Base-by-base conservation (phyloP, 2,797 vertebrate species). In the Sternotherus odoratus region DNA sequence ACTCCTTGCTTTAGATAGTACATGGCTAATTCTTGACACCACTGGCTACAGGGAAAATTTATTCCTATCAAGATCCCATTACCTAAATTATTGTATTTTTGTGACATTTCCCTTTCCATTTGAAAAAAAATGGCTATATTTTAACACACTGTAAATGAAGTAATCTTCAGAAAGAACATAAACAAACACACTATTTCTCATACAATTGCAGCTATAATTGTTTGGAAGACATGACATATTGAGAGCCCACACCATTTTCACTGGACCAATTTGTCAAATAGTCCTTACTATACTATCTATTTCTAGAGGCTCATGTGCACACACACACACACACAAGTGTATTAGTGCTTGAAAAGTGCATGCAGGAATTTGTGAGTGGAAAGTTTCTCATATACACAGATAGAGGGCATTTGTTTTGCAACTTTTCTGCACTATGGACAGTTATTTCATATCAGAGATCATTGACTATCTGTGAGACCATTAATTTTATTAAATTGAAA, bases 301-400 rank as follows among this genome's bases (percentile, higher is more conserved):
- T 39, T 36, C 19, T 36, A 93, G 39, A 33, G 54, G 82, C 2
- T 24, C 57, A 9, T 46, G 46, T 48, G 46, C 46, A 69, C 79
- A 79, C 0, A 56, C 4, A 1, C 10, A 54, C 12, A 26, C 53
- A 54, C 79, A 82, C 0, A 2, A 83, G 9, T 10, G 1, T 69
- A 72, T 84, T 63, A 69, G 23, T 30, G 9, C 15, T 50, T 53
- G 15, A n/a, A 56, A 15, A 16, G 13, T 24, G 51, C 3, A 5
- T 39, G 1, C 5, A 72, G 53, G n/a, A 78, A 12, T 56, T 83
- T 60, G 21, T 46, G 11, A 30, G 21, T 43, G 0, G 1, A 21
- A 53, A 4, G 49, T 30, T 0, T 46, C 24, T 50, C 33, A 66
- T 69, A 53, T 43, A 82, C 8, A 24, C 69, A 57, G 15, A 3